These are phyloP conservation scores for Oophaga sylvatica DNA, from an alignment of 2,797 vertebrate genomes.

Conservation along the genomic window DNA sequence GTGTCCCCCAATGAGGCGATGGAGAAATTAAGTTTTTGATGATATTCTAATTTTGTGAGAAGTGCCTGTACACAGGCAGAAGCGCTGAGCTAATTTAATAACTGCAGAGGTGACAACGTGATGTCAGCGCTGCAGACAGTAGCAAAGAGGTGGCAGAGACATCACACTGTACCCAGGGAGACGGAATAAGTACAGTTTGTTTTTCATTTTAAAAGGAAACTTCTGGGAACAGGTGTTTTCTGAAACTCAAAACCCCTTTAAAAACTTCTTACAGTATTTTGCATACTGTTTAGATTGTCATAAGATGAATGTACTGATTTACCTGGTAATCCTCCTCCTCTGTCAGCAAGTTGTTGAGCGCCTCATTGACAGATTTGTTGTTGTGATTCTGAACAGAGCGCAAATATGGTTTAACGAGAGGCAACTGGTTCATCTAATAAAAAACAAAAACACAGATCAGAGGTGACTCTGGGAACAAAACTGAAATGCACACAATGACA, in stretches of 20 bases:
- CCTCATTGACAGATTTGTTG: slow-evolving; percentile 89
- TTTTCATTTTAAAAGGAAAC: too few species aligned
- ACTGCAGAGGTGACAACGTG: too few species aligned
- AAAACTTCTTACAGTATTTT: not conserved
- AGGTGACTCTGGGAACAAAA: not conserved
- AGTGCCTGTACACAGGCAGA: too few species aligned
- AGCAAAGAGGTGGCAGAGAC: too few species aligned
- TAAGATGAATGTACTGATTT: not conserved
- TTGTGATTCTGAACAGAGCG: slow-evolving; percentile 92
- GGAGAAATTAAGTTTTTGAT: too few species aligned
- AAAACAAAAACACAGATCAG: not conserved
- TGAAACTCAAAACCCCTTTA: not conserved
- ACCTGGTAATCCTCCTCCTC: slow-evolving; percentile 94
- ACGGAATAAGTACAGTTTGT: too few species aligned
- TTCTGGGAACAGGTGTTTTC: not conserved
- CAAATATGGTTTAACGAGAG: slow-evolving; percentile 89
- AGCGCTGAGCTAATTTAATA: too few species aligned
- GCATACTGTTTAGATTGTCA: not conserved
- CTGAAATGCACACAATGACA: not conserved
- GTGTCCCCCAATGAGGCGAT: too few species aligned
- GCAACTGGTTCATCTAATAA: slow-evolving; percentile 82
- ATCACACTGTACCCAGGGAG: too few species aligned
- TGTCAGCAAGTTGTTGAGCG: slow-evolving; percentile 87
- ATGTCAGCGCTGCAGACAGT: too few species aligned
- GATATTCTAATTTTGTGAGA: too few species aligned